Evolutionary conservation across 2,888 invertebrate genomes (phyloP), one percentile per base, ranked within the genome.

Genomic region (Agapostemon virescens): DNA sequence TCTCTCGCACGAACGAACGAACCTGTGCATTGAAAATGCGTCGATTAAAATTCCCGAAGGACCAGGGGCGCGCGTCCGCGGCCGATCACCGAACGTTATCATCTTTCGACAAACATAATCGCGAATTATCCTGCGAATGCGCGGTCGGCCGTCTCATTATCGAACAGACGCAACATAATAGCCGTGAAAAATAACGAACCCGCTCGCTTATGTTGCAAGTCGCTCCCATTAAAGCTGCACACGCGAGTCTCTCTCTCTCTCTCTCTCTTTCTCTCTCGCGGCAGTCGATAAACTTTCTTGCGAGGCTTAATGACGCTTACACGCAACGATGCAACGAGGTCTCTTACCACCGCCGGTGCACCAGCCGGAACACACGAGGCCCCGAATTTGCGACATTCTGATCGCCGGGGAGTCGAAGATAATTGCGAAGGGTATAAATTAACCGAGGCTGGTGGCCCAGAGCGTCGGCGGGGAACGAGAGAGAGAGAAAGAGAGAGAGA

Each of bases 391-490:
- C 70, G 26, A 42, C 42, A 30, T 49, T 76, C 45, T 55, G 20
- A 33, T 26, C 58, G 26, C 23, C 26, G 15, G n/a, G 33, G 15
- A 63, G 30, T 61, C 23, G 33, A 61, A 63, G 52, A 38, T 58
- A 61, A 79, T 79, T 66, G 66, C 55, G 64, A 26, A 42, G 42
- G 38, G 38, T 52, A n/a, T 69, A 66, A 80, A 80, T 80, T 69
- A 73, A 66, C 20, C 45, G 49, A 49, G n/a, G 20, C 49, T n/a
- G 67, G n/a, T 40, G 36, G n/a, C 63, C n/a, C n/a, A n/a, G 63
- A 26, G 30, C 17, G 30, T 17, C 26, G 58, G 17, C 30, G 33
- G 26, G 33, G 7, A 30, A 20, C 45, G 45, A n/a, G n/a, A n/a
- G n/a, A n/a, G n/a, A n/a, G n/a, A n/a, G n/a, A n/a, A n/a, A n/a